These are phyloP conservation scores for Pediacus dermestoides DNA, from an alignment of 2,888 invertebrate genomes.

Conservation along the genomic window DNA sequence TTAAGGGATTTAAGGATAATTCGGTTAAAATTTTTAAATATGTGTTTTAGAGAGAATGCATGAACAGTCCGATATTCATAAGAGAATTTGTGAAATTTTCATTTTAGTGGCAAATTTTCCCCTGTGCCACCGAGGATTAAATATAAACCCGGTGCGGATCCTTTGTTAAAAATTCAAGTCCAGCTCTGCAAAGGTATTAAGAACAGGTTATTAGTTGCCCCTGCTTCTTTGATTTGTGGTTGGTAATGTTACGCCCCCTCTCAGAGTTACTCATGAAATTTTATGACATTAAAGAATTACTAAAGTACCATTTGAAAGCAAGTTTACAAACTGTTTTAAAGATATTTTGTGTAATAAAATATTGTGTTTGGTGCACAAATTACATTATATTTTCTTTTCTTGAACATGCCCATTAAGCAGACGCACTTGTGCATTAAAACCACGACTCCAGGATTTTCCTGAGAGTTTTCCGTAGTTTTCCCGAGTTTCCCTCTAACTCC, in stretches of 20 bases:
- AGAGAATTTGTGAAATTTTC: too few relatives aligned
- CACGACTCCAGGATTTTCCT: slow-evolving; percentile 7
- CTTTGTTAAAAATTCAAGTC: too few relatives aligned
- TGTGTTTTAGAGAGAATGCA: too few relatives aligned
- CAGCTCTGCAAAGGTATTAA: slow-evolving; percentile 34
- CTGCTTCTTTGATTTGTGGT: slow-evolving; percentile 47
- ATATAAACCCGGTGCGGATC: too few relatives aligned
- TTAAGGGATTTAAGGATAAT: too few relatives aligned
- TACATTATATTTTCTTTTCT: too few relatives aligned
- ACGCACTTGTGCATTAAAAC: slow-evolving; percentile 8
- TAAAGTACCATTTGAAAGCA: slow-evolving; percentile 17
- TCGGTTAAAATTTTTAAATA: too few relatives aligned
- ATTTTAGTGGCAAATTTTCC: too few relatives aligned
- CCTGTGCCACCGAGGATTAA: too few relatives aligned
- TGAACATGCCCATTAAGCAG: too few relatives aligned
- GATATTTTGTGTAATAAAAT: background rate
- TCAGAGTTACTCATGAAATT: slow-evolving; percentile 37
- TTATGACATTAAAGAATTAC: slow-evolving; percentile 32
- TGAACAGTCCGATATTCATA: too few relatives aligned
- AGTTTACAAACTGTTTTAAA: slow-evolving; percentile 1
- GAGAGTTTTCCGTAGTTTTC: slow-evolving; percentile 10
- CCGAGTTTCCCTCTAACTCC: slow-evolving; percentile 6
- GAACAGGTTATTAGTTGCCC: slow-evolving; percentile 46
- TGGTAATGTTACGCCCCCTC: slow-evolving; percentile 45
- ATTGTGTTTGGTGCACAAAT: background rate